phyloP scores from a whole-genome alignment of 2,797 vertebrate genomes.

The Avahi laniger region DNA sequence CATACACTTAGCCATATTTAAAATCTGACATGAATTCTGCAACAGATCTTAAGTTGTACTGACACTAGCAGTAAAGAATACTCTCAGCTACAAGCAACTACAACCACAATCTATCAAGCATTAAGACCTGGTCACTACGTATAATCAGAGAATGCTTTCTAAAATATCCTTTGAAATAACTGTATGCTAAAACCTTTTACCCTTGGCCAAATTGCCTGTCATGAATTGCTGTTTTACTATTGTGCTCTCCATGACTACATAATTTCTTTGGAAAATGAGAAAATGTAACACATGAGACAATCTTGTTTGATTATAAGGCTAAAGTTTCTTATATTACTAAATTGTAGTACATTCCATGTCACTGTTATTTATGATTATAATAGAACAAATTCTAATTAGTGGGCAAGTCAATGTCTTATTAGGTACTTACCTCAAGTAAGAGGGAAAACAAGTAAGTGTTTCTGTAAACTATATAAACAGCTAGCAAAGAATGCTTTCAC shows the following conservation, averaged over 20 bases:
- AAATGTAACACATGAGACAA: neutral
- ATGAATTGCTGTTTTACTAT: neutral
- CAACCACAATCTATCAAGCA: neutral
- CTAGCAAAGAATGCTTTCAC: conserved; percentile 18
- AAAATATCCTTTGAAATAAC: conserved; percentile 43
- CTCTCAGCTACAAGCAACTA: neutral
- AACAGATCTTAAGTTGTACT: neutral
- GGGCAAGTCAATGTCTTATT: neutral
- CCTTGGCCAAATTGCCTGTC: neutral
- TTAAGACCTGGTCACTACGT: neutral
- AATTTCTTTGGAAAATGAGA: conserved; percentile 32
- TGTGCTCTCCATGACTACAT: neutral
- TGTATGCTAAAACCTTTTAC: neutral
- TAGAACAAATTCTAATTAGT: neutral
- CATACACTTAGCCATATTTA: neutral
- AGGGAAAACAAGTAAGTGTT: neutral
- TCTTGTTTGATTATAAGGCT: neutral
- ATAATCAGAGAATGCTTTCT: conserved; percentile 4
- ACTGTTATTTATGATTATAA: neutral
- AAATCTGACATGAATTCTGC: neutral
- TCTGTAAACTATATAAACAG: neutral
- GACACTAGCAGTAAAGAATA: neutral
- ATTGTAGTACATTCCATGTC: neutral
- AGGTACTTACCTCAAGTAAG: neutral
- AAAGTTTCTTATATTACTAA: neutral